phyloP scores from a whole-genome alignment of 2,888 invertebrate genomes.

The Cephalotes varians region DNA sequence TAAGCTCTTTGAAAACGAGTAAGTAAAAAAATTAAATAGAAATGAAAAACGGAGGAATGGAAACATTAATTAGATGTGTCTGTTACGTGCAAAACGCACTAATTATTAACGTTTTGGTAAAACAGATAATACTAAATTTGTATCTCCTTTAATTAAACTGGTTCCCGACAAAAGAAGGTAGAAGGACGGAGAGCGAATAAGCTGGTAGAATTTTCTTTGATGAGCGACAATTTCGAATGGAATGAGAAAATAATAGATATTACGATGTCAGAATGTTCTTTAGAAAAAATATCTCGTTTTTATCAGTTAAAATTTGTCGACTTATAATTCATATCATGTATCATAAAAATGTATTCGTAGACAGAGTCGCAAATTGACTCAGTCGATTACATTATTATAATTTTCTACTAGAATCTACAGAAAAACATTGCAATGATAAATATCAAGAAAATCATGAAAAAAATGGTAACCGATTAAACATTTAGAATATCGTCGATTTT shows the following conservation, averaged over 20 bases:
- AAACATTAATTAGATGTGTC: conserved; percentile 18
- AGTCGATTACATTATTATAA: not conserved
- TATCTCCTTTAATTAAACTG: conserved; percentile 36
- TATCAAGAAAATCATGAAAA: not conserved
- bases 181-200: not conserved
- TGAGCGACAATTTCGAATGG: not conserved
- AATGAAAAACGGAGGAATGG: not conserved
- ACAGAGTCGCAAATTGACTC: not conserved
- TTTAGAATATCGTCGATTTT: not conserved
- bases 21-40: not conserved
- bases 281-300: not conserved
- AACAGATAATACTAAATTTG: conserved; percentile 26
- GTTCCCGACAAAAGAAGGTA: not conserved
- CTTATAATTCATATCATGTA: not conserved
- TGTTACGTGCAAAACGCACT: conserved; percentile 8
- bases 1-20: not conserved
- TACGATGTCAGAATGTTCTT: not conserved
- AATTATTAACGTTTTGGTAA: conserved; percentile 11
- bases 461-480: not conserved
- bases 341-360: not conserved
- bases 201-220: not conserved
- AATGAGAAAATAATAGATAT: conserved; percentile 1
- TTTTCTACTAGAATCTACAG: not conserved
- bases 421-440: not conserved
- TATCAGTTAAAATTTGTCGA: conserved; percentile 2